These are phyloP conservation scores for Luehdorfia chinensis DNA, from an alignment of 1,140 invertebrate species.

Conservation along the genomic window DNA sequence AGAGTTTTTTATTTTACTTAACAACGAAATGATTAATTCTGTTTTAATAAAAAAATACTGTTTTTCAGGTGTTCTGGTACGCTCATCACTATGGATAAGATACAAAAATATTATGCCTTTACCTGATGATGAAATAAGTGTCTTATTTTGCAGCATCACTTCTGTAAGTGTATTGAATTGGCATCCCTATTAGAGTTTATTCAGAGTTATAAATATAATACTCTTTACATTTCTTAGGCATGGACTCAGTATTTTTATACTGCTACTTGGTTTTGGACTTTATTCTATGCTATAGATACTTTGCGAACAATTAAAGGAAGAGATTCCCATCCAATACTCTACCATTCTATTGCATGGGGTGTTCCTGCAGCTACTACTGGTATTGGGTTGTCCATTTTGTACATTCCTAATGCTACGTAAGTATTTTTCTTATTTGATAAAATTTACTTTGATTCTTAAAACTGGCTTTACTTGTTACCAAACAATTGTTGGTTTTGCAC, in stretches of 20 bases:
- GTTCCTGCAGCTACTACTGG: slow-evolving; percentile 82
- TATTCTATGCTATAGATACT: slow-evolving; percentile 90
- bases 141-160: slow-evolving; percentile 84
- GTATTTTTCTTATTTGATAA: slow-evolving; percentile 34
- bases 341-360: slow-evolving; percentile 85
- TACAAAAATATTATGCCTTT: slow-evolving; percentile 81
- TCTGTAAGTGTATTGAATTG: slow-evolving; percentile 82
- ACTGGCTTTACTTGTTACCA: too few relatives aligned
- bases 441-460: slow-evolving; percentile 8
- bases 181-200: too few relatives aligned
- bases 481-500: too few relatives aligned
- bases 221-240: slow-evolving; percentile 78
- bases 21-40: too few relatives aligned
- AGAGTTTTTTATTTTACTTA: too few relatives aligned
- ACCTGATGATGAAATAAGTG: slow-evolving; percentile 80
- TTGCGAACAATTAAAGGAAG: slow-evolving; percentile 81
- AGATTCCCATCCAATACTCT: slow-evolving; percentile 77
- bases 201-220: too few relatives aligned
- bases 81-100: slow-evolving; percentile 84
- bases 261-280: slow-evolving; percentile 89
- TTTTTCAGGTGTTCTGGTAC: slow-evolving; percentile 83
- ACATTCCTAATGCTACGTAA: slow-evolving; percentile 87
- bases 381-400: slow-evolving; percentile 84
- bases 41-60: too few relatives aligned
- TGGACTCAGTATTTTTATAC: slow-evolving; percentile 92